phyloP scores from a whole-genome alignment of 2,113 vertebrate genomes.

The Phyllostomus discolor region DNA sequence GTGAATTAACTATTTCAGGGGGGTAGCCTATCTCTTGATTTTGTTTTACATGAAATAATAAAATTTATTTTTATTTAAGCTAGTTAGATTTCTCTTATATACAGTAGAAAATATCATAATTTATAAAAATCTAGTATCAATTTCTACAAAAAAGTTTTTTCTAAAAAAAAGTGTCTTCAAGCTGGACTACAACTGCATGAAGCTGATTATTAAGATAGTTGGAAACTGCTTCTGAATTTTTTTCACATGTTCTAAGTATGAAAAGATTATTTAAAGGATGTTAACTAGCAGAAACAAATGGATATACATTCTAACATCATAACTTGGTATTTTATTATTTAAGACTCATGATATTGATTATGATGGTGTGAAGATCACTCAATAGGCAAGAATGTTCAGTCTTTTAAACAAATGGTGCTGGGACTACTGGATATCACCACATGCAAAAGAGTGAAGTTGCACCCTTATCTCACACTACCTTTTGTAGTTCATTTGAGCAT shows the following conservation, averaged over 20 bases:
- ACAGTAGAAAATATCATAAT: not conserved
- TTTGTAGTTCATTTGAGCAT: not conserved
- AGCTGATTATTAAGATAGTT: not conserved
- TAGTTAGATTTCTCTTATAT: not conserved
- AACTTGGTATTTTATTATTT: conserved; percentile 1
- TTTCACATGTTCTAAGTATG: not conserved
- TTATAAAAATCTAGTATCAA: not conserved
- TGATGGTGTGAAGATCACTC: not conserved
- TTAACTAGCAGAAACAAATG: not conserved
- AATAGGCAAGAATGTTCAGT: not conserved
- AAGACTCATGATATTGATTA: not conserved
- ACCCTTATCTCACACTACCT: not conserved
- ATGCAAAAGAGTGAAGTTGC: not conserved
- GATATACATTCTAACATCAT: not conserved
- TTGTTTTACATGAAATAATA: not conserved
- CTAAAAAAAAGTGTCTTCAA: not conserved
- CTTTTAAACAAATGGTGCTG: not conserved
- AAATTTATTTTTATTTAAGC: not conserved
- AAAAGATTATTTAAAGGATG: not conserved
- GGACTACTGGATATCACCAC: not conserved
- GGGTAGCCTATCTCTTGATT: not conserved
- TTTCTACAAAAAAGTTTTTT: not conserved
- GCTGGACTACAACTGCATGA: not conserved
- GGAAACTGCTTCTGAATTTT: not conserved
- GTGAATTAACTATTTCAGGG: not conserved